Percentiles rank a stretch among this genome's conserved stretches.
These are phyloP conservation scores for Xyliphius kryptos DNA, from an alignment of 2,113 vertebrate species.

Conservation along the genomic window DNA sequence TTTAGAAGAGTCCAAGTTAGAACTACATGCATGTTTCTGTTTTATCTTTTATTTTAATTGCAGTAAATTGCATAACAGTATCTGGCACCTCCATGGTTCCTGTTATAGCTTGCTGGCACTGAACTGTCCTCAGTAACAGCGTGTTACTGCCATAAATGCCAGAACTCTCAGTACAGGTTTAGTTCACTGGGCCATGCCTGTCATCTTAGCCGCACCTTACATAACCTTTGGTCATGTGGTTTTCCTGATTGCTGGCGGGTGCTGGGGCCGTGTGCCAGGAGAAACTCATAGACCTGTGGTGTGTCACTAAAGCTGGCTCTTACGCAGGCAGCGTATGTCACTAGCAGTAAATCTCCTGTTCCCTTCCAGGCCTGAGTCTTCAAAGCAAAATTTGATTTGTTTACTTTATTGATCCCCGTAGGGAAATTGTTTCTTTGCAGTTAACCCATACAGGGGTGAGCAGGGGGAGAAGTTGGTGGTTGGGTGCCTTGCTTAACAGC, in stretches of 20 bases:
- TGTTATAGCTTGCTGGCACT: constrained; percentile 8
- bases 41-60: background rate
- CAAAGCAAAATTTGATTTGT: too few relatives aligned
- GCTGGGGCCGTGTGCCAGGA: background rate
- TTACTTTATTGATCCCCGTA: too few relatives aligned
- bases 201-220: background rate
- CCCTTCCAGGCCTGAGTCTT: constrained; percentile 9
- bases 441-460: too few relatives aligned
- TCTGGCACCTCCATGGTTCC: constrained; percentile 8
- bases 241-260: background rate
- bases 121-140: constrained; percentile 2
- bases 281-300: constrained; percentile 19
- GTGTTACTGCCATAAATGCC: constrained; percentile 2
- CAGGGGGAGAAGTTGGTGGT: too few relatives aligned
- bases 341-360: constrained; percentile 18
- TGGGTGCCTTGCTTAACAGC: too few relatives aligned
- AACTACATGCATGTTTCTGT: background rate
- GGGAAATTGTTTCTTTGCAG: too few relatives aligned
- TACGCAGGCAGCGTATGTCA: constrained; percentile 12
- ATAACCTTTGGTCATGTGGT: constrained; percentile 10
- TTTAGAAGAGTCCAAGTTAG: too few relatives aligned
- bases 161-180: background rate
- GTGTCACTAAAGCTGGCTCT: background rate
- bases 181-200: constrained; percentile 2
- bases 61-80: constrained; percentile 8